phyloP scores from a whole-genome alignment of 2,888 invertebrate genomes.

The Ypsolopha sequella region DNA sequence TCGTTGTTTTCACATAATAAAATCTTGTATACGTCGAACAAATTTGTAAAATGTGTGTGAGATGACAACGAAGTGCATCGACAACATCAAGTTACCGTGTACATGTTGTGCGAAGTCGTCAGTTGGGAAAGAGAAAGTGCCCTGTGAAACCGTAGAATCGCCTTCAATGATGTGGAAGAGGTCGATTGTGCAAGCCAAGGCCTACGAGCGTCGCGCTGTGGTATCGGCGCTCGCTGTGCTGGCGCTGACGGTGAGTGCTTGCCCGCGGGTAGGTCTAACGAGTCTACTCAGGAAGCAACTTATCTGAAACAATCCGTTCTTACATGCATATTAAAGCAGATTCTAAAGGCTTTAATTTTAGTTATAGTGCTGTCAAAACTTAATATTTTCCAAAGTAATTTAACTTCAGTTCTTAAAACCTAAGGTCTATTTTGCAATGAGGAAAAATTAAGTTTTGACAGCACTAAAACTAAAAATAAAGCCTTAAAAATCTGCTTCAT shows the following conservation, averaged over 20 bases:
- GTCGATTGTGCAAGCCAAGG: slow-evolving; percentile 62
- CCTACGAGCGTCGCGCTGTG: slow-evolving; percentile 48
- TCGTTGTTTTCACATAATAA: neutral
- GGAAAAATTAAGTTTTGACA: no score
- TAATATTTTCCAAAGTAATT: no score
- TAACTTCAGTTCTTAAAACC: no score
- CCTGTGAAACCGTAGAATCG: slow-evolving; percentile 58
- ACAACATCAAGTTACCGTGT: neutral
- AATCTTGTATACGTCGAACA: neutral
- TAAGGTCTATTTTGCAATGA: no score
- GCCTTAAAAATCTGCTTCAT: no score
- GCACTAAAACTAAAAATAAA: no score
- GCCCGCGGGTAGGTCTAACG: slow-evolving; percentile 29
- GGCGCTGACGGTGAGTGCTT: slow-evolving; percentile 29
- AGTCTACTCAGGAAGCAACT: neutral
- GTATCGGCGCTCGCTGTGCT: slow-evolving; percentile 37
- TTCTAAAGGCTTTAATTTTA: no score
- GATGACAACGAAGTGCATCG: neutral
- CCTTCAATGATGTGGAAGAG: slow-evolving; percentile 69
- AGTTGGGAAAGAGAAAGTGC: slow-evolving; percentile 55
- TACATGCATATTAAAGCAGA: neutral
- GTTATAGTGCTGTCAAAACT: neutral
- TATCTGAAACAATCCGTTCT: no score
- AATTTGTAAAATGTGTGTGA: neutral
- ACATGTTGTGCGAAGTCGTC: neutral